A percentile compares a stretch with the other conserved stretches of the same genome.
Conservation (phyloP, 2,797 vertebrate species). For the Philypnodon macrostomus region DNA sequence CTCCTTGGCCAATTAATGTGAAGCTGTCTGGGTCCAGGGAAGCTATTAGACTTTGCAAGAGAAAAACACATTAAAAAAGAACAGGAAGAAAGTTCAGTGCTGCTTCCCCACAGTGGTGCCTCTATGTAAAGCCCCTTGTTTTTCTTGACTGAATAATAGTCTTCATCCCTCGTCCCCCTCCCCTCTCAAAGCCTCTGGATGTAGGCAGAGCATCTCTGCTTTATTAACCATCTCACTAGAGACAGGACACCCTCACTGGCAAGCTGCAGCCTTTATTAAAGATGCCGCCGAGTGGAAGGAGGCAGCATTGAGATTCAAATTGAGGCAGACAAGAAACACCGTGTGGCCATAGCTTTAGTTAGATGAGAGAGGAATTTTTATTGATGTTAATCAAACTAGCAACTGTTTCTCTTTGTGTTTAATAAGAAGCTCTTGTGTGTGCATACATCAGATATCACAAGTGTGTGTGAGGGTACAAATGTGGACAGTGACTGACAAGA, state of each 20-base stretch:
- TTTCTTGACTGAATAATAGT: conserved; percentile 76
- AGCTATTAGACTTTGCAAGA: conserved; percentile 72
- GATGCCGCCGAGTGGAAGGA: conserved; percentile 66
- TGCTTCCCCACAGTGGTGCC: conserved; percentile 53
- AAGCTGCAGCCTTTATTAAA: conserved; percentile 76
- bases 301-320: conserved; percentile 72
- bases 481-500: conserved; percentile 19
- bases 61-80: conserved; percentile 74
- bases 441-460: conserved; percentile 18
- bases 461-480: conserved; percentile 24
- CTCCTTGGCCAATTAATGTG: conserved; percentile 76
- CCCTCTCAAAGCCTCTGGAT: conserved; percentile 61
- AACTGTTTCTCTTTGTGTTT: conserved; percentile 56
- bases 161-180: conserved; percentile 26
- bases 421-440: conserved; percentile 50
- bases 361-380: conserved; percentile 66
- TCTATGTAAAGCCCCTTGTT: conserved; percentile 72
- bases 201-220: conserved; percentile 72
- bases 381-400: conserved; percentile 72
- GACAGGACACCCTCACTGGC: conserved; percentile 67
- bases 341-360: conserved; percentile 57
- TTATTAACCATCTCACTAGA: conserved; percentile 77
- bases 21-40: conserved; percentile 74
- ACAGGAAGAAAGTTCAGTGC: conserved; percentile 67
- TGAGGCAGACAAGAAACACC: conserved; percentile 62